These are phyloP conservation scores for Jordanella pulchra DNA, from an alignment of 2,797 vertebrate genomes.

Conservation along the genomic window DNA sequence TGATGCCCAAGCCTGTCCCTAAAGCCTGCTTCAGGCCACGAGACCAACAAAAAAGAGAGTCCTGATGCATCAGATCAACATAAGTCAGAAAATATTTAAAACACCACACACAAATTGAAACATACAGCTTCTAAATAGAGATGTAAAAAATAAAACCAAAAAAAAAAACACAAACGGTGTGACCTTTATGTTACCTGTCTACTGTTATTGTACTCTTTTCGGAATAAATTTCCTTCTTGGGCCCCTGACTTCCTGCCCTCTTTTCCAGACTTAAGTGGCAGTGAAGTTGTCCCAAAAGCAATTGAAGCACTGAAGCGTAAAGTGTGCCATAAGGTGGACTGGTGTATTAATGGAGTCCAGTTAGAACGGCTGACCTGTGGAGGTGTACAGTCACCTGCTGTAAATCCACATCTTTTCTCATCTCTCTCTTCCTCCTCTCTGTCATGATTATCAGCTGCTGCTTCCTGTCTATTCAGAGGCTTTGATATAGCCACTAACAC, in stretches of 20 bases:
- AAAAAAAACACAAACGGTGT: constrained; percentile 46
- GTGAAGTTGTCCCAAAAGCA: constrained; percentile 69
- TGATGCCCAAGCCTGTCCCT: constrained; percentile 75
- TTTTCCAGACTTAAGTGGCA: constrained; percentile 65
- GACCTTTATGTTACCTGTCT: constrained; percentile 51
- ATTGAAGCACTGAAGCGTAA: constrained; percentile 64
- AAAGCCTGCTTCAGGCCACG: constrained; percentile 63
- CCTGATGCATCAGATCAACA: constrained; percentile 35
- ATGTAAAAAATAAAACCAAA: constrained; percentile 11
- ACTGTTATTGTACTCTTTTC: constrained; percentile 25
- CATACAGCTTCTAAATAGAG: constrained; percentile 13
- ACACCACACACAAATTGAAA: constrained; percentile 8
- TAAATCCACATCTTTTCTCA: constrained; percentile 70
- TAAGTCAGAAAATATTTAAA: constrained; percentile 34
- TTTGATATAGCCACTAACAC: constrained; percentile 56
- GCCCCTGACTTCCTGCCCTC: constrained; percentile 42
- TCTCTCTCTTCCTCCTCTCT: constrained; percentile 54
- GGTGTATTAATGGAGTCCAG: constrained; percentile 75
- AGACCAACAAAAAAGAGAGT: constrained; percentile 54
- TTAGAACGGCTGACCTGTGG: constrained; percentile 74
- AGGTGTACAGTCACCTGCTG: constrained; percentile 70
- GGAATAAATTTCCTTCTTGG: constrained; percentile 50
- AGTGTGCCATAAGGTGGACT: constrained; percentile 70
- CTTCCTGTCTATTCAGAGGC: constrained; percentile 51
- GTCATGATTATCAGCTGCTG: constrained; percentile 64